A percentile compares a stretch with the other conserved stretches of the same genome.
phyloP scores from a whole-genome alignment of 92 coral and sea anemone genomes.

The Umimayanthus chanpuru region DNA sequence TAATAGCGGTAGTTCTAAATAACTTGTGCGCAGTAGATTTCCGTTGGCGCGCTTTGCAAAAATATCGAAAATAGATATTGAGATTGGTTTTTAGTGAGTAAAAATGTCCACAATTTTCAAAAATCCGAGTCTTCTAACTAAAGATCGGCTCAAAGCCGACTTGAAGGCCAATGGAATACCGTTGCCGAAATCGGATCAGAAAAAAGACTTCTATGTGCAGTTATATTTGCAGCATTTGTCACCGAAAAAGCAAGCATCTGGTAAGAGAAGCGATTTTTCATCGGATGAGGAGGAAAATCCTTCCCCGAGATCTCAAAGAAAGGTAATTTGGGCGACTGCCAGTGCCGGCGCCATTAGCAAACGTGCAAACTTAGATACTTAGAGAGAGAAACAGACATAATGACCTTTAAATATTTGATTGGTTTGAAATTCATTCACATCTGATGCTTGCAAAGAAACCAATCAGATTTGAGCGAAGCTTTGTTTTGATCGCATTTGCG shows the following conservation, averaged over 20 bases:
- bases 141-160: constrained; percentile 84
- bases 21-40: constrained; percentile 58
- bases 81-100: constrained; percentile 11
- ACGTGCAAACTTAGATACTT: neutral
- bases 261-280: constrained; percentile 51
- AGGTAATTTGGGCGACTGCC: constrained; percentile 49
- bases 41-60: constrained; percentile 55
- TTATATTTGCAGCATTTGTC: constrained; percentile 83
- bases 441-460: constrained; percentile 8
- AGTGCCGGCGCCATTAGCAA: neutral
- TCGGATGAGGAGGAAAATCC: constrained; percentile 86
- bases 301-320: constrained; percentile 55
- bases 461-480: constrained; percentile 6
- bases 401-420: constrained; percentile 7
- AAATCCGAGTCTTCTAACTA: constrained; percentile 83
- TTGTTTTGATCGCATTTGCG: constrained; percentile 3
- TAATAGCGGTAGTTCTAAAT: constrained; percentile 53
- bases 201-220: constrained; percentile 82
- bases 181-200: constrained; percentile 85
- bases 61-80: neutral
- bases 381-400: neutral
- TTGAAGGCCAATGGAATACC: constrained; percentile 74
- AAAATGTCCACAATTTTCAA: constrained; percentile 76
- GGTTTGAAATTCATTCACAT: neutral
- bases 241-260: constrained; percentile 59